Evolutionary conservation across 2,888 invertebrate genomes (phyloP).

Genomic region (Hirtodrosophila cameraria): DNA sequence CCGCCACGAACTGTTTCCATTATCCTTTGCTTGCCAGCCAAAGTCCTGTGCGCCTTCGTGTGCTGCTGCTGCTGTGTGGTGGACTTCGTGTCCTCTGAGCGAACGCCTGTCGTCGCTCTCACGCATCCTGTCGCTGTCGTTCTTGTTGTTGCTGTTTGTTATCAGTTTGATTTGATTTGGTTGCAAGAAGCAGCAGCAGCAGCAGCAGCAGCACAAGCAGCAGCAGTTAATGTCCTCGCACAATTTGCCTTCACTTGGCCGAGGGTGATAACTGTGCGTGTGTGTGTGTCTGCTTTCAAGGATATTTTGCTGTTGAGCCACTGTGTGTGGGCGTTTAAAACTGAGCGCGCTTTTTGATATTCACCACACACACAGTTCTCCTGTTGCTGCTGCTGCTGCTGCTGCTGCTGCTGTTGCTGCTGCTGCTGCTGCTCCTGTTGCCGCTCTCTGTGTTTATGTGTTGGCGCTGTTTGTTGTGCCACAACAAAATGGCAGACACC

Average conservation of each 20-base stretch:
- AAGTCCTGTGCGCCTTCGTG: constrained; percentile 19
- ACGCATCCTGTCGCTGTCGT: constrained; percentile 32
- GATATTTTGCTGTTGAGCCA: constrained; percentile 33
- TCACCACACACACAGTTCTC: constrained; percentile 41
- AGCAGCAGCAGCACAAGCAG: constrained; percentile 5
- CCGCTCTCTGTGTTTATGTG: constrained; percentile 52
- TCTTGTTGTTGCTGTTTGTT: constrained; percentile 51
- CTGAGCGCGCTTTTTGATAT: constrained; percentile 12
- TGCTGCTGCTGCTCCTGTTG: constrained; percentile 18
- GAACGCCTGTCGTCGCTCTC: constrained; percentile 24
- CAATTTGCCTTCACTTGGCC: constrained; percentile 68
- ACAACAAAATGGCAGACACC: constrained; percentile 43
- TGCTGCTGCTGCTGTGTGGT: constrained; percentile 1
- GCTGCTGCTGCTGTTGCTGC: constrained; percentile 38
- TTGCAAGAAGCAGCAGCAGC: constrained; percentile 36
- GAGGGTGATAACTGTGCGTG: constrained; percentile 24
- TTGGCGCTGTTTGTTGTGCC: constrained; percentile 31
- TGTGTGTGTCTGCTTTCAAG: constrained; percentile 52
- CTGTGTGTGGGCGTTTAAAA: constrained; percentile 10
- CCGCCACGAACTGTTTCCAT: constrained; percentile 77
- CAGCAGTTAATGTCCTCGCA: constrained; percentile 61
- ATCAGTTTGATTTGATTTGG: constrained; percentile 75
- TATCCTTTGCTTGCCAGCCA: constrained; percentile 42
- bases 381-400: constrained; percentile 30
- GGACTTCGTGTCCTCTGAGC: constrained; percentile 28